Evolutionary conservation across 2,797 vertebrate species (phyloP).

Genomic region (Oophaga sylvatica): DNA sequence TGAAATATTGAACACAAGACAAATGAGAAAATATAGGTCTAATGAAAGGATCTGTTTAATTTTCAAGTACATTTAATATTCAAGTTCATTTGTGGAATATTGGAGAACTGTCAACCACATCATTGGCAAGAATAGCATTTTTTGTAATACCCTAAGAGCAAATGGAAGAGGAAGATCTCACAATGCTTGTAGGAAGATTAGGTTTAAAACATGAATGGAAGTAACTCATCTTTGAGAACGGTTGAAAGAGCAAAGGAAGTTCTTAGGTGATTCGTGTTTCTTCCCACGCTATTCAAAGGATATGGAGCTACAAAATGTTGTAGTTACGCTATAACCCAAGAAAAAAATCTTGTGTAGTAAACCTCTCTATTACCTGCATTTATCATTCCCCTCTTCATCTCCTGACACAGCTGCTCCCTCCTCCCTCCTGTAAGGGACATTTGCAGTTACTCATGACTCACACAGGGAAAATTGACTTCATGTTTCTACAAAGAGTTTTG

Average conservation of each 20-base stretch:
- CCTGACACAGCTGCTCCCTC: too few species aligned
- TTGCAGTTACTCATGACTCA: too few species aligned
- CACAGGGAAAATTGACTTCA: too few species aligned
- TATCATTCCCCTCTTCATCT: too few species aligned
- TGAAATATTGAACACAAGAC: too few species aligned
- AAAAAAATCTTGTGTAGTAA: background rate
- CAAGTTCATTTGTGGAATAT: background rate
- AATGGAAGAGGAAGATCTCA: slow-evolving; percentile 3
- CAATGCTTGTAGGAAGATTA: background rate
- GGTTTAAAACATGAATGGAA: slow-evolving; percentile 42
- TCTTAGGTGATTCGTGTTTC: background rate
- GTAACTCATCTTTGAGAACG: slow-evolving; percentile 24
- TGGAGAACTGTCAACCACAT: background rate
- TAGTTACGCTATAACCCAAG: background rate
- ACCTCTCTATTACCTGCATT: too few species aligned
- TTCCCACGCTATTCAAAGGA: background rate
- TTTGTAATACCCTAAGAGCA: background rate
- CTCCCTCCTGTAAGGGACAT: too few species aligned
- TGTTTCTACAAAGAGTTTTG: too few species aligned
- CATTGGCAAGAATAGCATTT: background rate
- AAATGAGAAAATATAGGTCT: too few species aligned
- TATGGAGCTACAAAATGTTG: background rate
- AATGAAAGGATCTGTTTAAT: too few species aligned
- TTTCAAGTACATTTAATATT: background rate
- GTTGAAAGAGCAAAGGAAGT: slow-evolving; percentile 12